Base-by-base conservation (phyloP, 2,888 invertebrate species). In the Microctonus aethiopoides region DNA sequence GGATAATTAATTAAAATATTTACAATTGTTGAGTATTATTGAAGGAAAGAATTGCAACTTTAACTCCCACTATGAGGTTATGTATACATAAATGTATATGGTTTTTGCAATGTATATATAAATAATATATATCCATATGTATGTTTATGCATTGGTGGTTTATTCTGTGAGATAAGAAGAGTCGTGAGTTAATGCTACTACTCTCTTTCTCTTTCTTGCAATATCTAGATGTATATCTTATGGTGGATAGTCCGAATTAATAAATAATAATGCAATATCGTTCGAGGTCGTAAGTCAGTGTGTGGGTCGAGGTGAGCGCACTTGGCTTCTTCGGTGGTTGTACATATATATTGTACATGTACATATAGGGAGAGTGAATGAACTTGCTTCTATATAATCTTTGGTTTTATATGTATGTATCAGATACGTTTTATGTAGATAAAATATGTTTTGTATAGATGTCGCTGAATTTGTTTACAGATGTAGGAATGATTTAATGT, bases 261-360 rank as follows among this genome's bases (percentile, higher is more conserved):
- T 84, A 85, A 84, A 84, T 84, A 85, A 85, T 84, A 85, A 84
- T 84, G 83, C 80, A 83, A 83, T 83, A 83, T 83, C 80, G 56
- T 56, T 13, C 54, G 56, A 36, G 26, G 54, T 56, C 36, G 56
- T 36, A 65, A 54, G 56, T 65, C 54, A 54, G 56, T 24, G 54
- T 54, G 54, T 32, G 56, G 26, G 46, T 59, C 57, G 57, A 34
- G 26, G 54, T 32, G 57, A 32, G 29, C 57, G 46, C 46, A 57
- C 57, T 57, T 57, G 46, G 62, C 59, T 67, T 64, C 68, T 52
- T 29, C 61, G n/a, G 59, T 29, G 52, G 51, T 22, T 39, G 41
- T 13, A 41, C 39, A 39, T 39, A 39, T 13, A 24, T 13, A 61
- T 62, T 29, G 7, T 29, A 29, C 29, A 29, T n/a, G 61, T 41